phyloP scores from a whole-genome alignment of 1,140 invertebrate species.

The Cyrtorhinus lividipennis region DNA sequence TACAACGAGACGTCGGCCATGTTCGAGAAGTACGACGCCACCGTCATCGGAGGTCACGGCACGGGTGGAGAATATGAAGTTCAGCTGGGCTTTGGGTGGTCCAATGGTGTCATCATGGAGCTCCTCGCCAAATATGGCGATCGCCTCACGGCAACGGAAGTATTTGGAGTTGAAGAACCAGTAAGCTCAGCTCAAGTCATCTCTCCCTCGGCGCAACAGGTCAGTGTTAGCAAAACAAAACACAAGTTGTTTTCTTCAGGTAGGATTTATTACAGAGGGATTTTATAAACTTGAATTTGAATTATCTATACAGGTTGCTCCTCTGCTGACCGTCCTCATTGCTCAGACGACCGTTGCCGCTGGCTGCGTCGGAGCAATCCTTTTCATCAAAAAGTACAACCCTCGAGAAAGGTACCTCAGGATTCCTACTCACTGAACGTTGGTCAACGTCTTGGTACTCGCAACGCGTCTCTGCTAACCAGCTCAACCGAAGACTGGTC shows the following conservation, averaged over 20 bases:
- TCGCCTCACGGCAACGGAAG: slow-evolving; percentile 24
- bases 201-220: not conserved
- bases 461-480: too few relatives aligned
- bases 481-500: too few relatives aligned
- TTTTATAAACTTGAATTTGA: too few relatives aligned
- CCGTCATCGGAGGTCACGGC: slow-evolving; percentile 50
- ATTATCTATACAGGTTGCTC: not conserved
- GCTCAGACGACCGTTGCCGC: slow-evolving; percentile 3
- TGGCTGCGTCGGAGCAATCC: not conserved
- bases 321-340: not conserved
- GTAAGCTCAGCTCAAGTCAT: not conserved
- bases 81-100: slow-evolving; percentile 79
- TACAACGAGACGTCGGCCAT: slow-evolving; percentile 59
- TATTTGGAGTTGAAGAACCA: not conserved
- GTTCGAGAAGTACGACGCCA: slow-evolving; percentile 84
- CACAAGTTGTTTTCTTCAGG: not conserved
- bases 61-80: slow-evolving; percentile 75
- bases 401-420: slow-evolving; percentile 25
- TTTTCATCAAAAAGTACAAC: slow-evolving; percentile 27
- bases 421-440: not conserved
- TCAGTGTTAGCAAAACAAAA: not conserved
- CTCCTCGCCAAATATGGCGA: slow-evolving; percentile 52
- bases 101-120: slow-evolving; percentile 67
- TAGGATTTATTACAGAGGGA: too few relatives aligned
- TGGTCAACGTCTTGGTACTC: too few relatives aligned